Evolutionary conservation across 2,113 vertebrate species (phyloP).

Genomic region (Pterocles orientalis): DNA sequence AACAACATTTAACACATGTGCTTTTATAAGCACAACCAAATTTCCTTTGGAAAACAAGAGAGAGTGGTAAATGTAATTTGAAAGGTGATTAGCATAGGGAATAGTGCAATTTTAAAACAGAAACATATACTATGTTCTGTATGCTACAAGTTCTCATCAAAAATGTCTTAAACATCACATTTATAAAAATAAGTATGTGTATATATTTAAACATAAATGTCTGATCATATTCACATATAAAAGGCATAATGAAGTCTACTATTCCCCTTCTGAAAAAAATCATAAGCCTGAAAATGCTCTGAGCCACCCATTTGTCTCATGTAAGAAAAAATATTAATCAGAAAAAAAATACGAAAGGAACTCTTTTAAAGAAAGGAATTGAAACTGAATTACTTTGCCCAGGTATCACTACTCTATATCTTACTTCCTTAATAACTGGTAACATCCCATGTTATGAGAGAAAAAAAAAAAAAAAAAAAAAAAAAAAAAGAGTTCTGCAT

Average conservation of each 20-base stretch:
- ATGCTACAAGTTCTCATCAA: neutral
- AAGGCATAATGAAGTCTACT: neutral
- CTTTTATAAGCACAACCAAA: neutral
- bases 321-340: neutral
- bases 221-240: neutral
- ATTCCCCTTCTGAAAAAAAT: neutral
- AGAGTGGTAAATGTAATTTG: neutral
- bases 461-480: neutral
- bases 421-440: neutral
- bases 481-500: neutral
- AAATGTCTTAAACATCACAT: neutral
- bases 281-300: neutral
- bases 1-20: neutral
- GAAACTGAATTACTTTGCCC: neutral
- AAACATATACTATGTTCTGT: neutral
- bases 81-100: neutral
- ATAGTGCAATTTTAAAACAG: neutral
- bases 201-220: neutral
- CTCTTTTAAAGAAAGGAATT: neutral
- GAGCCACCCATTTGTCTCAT: neutral
- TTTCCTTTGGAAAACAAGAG: neutral
- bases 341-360: neutral
- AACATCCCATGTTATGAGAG: neutral
- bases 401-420: neutral
- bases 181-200: neutral